Percentiles rank a stretch among this genome's conserved stretches.
Conservation (phyloP, 2,888 invertebrate genomes). For the Ochropleura plecta region DNA sequence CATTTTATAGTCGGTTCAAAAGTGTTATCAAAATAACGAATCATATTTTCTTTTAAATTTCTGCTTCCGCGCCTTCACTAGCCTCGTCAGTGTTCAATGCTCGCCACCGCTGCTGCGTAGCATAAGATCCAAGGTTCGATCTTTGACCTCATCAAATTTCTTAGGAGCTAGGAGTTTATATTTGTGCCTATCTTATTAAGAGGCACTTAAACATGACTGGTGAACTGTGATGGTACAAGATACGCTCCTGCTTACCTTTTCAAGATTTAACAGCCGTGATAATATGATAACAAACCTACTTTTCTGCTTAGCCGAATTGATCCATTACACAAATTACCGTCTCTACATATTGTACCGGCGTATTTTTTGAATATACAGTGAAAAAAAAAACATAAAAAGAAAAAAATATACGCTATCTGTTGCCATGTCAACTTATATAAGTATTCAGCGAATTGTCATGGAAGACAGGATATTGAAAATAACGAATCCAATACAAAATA, state of each 20-base stretch:
- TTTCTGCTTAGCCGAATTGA: not conserved
- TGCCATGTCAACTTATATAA: slow-evolving; percentile 8
- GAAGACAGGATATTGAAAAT: slow-evolving; percentile 12
- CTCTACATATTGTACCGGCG: not conserved
- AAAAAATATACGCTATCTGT: not conserved
- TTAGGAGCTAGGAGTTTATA: not conserved
- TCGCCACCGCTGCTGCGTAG: too few species aligned
- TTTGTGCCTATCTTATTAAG: not conserved
- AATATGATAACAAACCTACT: not conserved
- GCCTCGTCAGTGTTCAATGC: too few species aligned
- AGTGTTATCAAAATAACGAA: too few species aligned
- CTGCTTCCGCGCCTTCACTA: too few species aligned
- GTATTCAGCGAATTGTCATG: not conserved
- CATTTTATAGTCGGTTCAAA: too few species aligned
- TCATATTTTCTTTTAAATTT: too few species aligned
- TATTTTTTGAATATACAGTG: not conserved
- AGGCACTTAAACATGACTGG: not conserved
- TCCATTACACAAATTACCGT: not conserved
- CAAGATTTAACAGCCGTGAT: not conserved
- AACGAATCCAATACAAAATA: not conserved
- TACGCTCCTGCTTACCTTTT: not conserved
- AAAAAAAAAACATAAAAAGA: not conserved
- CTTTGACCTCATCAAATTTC: not conserved
- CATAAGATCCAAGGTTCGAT: too few species aligned
- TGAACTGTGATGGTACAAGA: not conserved